Percentiles rank a stretch among this genome's conserved stretches.
These are phyloP conservation scores for Hydrotaea cyrtoneurina DNA, from an alignment of 2,888 invertebrate species.

Conservation along the genomic window DNA sequence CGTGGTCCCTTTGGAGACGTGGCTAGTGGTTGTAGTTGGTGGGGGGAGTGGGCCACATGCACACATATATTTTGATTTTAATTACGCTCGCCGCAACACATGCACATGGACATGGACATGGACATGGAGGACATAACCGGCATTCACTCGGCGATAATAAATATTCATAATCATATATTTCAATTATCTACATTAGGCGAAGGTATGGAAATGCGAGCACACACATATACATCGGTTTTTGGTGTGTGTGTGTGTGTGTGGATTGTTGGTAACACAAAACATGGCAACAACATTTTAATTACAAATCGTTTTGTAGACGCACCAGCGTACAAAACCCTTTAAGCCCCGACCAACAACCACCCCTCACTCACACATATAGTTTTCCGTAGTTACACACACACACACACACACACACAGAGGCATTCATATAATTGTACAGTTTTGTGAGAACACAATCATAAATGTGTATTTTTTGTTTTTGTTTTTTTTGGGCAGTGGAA, in stretches of 20 bases:
- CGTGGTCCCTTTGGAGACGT: background rate
- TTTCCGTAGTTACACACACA: background rate
- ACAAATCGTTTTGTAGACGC: slow-evolving; percentile 55
- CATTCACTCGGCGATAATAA: slow-evolving; percentile 71
- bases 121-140: background rate
- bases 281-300: slow-evolving; percentile 60
- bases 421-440: slow-evolving; percentile 44
- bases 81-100: slow-evolving; percentile 48
- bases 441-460: slow-evolving; percentile 56
- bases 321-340: background rate
- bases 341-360: background rate
- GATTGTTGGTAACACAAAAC: slow-evolving; percentile 16
- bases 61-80: slow-evolving; percentile 58
- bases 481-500: background rate
- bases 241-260: background rate
- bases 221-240: background rate
- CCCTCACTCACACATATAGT: background rate
- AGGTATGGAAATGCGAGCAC: background rate
- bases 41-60: slow-evolving; percentile 38
- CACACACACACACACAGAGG: background rate
- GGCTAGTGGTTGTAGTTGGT: background rate
- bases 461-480: slow-evolving; percentile 28
- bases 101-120: background rate
- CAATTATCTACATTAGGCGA: slow-evolving; percentile 72
- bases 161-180: slow-evolving; percentile 80